Evolutionary conservation across 2,113 vertebrate species (phyloP), one percentile per base, ranked within the genome.

Genomic region (Oryzias celebensis): DNA sequence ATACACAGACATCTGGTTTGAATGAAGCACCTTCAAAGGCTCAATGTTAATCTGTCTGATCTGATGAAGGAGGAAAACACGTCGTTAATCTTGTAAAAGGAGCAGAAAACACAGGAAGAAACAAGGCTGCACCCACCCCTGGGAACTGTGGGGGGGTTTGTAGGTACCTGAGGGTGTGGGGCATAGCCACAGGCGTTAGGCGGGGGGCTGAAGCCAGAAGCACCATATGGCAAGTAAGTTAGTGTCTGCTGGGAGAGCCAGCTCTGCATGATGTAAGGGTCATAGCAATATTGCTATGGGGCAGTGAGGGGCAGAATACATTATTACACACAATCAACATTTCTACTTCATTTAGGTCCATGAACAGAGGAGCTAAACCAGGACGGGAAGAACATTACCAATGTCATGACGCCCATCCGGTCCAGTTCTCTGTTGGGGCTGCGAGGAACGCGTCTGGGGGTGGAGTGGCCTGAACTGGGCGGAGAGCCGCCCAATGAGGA

Each of bases 351-450:
- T 36, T 36, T 36, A 28, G 26, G 26, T 28, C 26, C 26, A 28
- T 28, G 26, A 28, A 36, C 36, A 12, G 10, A 36, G 8, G 8
- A 36, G 36, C 36, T 45, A 1, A 45, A 23, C 24, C 18, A 45
- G 15, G 71, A 71, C 4, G 10, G 1, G 47, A 36, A 64, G n/a
- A 15, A 24, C 67, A 91, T 91, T 86, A 98, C 97, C 89, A 98
- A 84, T 0, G 96, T 98, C 96, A 97, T 98, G 87, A 97, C 89
- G 2, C 94, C 97, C 68, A 97, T 93, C 36, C 97, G 92, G 81
- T 99, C 96, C 71, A 95, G 89, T 13, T 99, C 96, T 62, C 95
- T 86, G 62, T 94, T 95, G 0, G 97, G 95, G 73, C 95, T 98
- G 55, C 94, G 94, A 0, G 95, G 93, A 20, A 91, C 71, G 12